Evolutionary conservation across 2,888 invertebrate species (phyloP).

Genomic region (Galerucella pusilla): DNA sequence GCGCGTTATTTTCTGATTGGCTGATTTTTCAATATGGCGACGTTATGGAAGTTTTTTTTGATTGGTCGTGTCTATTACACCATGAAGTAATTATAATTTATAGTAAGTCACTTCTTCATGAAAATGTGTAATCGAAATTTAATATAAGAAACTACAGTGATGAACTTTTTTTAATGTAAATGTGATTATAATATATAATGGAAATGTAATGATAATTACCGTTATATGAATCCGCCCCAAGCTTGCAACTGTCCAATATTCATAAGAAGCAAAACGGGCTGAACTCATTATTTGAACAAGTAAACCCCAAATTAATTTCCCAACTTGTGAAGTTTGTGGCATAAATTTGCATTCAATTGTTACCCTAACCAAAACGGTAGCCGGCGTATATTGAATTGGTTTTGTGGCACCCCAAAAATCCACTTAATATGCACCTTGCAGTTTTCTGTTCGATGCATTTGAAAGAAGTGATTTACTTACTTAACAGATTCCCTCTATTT

Average conservation of each 20-base stretch:
- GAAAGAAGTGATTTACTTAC: conserved; percentile 46
- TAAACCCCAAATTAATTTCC: conserved; percentile 37
- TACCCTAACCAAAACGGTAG: conserved; percentile 32
- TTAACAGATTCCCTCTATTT: conserved; percentile 45
- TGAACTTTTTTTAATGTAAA: too few relatives aligned
- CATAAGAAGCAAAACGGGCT: background rate
- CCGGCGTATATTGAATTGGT: conserved; percentile 36
- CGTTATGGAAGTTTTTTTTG: too few relatives aligned
- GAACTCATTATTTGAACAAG: conserved; percentile 11
- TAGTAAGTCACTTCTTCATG: too few relatives aligned
- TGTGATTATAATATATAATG: too few relatives aligned
- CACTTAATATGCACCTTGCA: conserved; percentile 47
- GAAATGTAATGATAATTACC: too few relatives aligned
- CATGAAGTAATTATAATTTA: too few relatives aligned
- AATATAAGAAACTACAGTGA: too few relatives aligned
- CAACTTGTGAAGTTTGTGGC: conserved; percentile 36
- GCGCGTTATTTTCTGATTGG: too few relatives aligned
- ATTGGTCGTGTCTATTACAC: too few relatives aligned
- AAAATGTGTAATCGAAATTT: too few relatives aligned
- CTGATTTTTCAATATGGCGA: too few relatives aligned
- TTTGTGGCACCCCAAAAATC: conserved; percentile 40
- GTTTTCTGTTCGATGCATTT: conserved; percentile 46
- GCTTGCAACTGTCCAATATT: background rate
- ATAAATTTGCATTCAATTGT: conserved; percentile 43
- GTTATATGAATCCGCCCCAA: background rate